Evolutionary conservation across 2,888 invertebrate species (phyloP).

Genomic region (Candidula unifasciata): DNA sequence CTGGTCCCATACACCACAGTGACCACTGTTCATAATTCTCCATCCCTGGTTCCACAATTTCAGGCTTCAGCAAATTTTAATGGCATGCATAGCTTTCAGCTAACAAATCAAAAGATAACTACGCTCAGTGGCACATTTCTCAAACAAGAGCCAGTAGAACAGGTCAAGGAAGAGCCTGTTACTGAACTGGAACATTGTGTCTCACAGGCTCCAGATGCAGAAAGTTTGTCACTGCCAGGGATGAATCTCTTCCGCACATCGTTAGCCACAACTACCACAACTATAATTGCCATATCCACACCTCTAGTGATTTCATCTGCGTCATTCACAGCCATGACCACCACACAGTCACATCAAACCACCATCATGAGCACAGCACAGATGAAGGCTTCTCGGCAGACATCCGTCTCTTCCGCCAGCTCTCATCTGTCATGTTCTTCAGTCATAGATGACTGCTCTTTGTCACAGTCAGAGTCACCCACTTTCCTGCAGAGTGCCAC

Average conservation of each 20-base stretch:
- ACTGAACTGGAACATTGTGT: slow-evolving; percentile 4
- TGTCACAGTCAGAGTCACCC: background rate
- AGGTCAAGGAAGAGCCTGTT: slow-evolving; percentile 47
- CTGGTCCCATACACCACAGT: slow-evolving; percentile 1
- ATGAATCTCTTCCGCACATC: slow-evolving; percentile 22
- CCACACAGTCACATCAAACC: slow-evolving; percentile 43
- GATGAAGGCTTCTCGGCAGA: slow-evolving; percentile 2
- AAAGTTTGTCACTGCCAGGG: background rate
- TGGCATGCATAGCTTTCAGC: slow-evolving; percentile 14
- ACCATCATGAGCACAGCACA: slow-evolving; percentile 46
- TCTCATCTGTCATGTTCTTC: background rate
- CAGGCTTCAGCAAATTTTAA: background rate
- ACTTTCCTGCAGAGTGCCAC: background rate
- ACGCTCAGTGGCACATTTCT: slow-evolving; percentile 44
- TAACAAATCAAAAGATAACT: slow-evolving; percentile 43
- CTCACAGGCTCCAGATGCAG: background rate
- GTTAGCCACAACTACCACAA: slow-evolving; percentile 35
- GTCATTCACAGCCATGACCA: slow-evolving; percentile 82
- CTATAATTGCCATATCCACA: background rate
- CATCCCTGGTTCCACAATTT: background rate
- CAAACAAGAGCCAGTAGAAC: slow-evolving; percentile 43
- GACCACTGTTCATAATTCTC: background rate
- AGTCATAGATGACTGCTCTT: background rate
- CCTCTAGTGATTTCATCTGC: slow-evolving; percentile 92
- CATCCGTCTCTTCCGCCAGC: slow-evolving; percentile 5